Evolutionary conservation across 1,140 invertebrate species (phyloP), one percentile per base, ranked within the genome.

Genomic region (Cydia fagiglandana): DNA sequence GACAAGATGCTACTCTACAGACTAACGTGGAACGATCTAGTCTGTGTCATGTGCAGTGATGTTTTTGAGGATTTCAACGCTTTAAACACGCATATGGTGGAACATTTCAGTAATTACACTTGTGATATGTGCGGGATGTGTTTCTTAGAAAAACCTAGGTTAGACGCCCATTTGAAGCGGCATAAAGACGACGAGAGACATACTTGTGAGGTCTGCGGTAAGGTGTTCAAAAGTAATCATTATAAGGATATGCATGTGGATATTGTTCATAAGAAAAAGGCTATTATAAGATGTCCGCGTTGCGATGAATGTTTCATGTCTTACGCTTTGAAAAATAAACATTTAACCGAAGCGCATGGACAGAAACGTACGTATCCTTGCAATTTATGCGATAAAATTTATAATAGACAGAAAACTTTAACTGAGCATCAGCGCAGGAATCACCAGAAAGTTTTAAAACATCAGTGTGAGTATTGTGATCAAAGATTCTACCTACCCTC

Each of bases 301-400:
- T 93, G 91, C 34, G 91, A 93, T 34, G 90, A 90, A 61, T 90
- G 88, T 77, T 93, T 93, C 64, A 90, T 93, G 85, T 91, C 89
- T 2, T 91, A 93, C 30, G 89, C 90, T 13, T 76, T 91, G 34
- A 91, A 91, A 53, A 91, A 93, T 73, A 90, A 90, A 47, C 91
- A 93, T 85, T 75, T 93, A 41, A 90, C 88, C 0, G 90, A 93
- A 70, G 89, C 86, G 0, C 91, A 93, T 73, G 91, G 91, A 4
- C 89, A 91, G 61, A 91, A 90, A 73, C 74, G 89, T 0, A 90
- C 89, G 2, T 93, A 90, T 66, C 91, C 91, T 5, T 93, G 91
- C 56, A 91, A 93, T 64, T 76, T 93, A 78, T 93, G 91, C 28
- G 91, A 93, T 12, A 93, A 91, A 81, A 90, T 93, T 9, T 93